Percentiles rank a stretch among this genome's conserved stretches.
These are phyloP conservation scores for Chaenogobius annularis DNA, from an alignment of 2,113 vertebrate species.

Conservation along the genomic window DNA sequence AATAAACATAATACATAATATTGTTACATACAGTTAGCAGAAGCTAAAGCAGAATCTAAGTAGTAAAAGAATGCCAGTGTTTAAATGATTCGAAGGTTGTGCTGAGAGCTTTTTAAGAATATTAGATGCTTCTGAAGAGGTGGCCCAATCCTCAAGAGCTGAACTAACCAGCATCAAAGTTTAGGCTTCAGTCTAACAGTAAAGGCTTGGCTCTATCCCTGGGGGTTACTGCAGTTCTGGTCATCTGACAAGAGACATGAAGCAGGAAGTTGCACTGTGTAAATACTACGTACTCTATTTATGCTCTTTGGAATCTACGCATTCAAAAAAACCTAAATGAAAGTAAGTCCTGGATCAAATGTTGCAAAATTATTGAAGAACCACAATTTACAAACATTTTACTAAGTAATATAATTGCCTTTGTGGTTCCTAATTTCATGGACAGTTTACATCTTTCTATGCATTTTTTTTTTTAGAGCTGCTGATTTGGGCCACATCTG, in stretches of 20 bases:
- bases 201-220: slow-evolving; percentile 2
- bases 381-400: too few species aligned
- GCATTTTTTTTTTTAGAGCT: slow-evolving; percentile 7
- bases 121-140: slow-evolving; percentile 32
- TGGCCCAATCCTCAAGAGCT: slow-evolving; percentile 17
- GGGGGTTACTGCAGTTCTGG: slow-evolving; percentile 16
- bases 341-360: too few species aligned
- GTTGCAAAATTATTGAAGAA: too few species aligned
- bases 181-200: slow-evolving; percentile 3
- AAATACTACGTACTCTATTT: not conserved
- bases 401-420: too few species aligned
- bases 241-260: slow-evolving; percentile 16
- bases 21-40: not conserved
- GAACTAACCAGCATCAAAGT: slow-evolving; percentile 25
- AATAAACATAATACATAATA: slow-evolving; percentile 22
- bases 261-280: not conserved
- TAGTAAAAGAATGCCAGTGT: not conserved
- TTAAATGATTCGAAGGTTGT: not conserved
- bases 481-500: slow-evolving; percentile 44
- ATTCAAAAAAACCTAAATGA: not conserved
- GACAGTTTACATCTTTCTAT: slow-evolving; percentile 19
- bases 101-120: not conserved
- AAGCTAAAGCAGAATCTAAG: not conserved
- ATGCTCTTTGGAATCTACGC: not conserved
- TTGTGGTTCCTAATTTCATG: slow-evolving; percentile 4